phyloP scores from a whole-genome alignment of 2,797 vertebrate genomes.

The Aselliscus stoliczkanus region DNA sequence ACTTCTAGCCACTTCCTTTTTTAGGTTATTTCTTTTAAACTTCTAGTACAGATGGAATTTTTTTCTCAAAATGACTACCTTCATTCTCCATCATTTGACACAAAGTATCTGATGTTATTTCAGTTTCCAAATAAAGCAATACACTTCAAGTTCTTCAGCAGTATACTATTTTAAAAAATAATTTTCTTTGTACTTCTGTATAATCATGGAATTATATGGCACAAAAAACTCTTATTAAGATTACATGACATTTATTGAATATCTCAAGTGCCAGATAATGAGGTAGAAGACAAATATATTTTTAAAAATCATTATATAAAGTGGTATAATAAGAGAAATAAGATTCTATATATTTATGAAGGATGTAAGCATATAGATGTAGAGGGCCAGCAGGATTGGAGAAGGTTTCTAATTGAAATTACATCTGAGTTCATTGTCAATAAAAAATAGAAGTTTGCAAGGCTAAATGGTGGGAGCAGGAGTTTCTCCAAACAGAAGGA shows the following conservation, averaged over 20 bases:
- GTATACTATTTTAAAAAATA: background rate
- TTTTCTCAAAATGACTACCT: background rate
- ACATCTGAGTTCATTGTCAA: background rate
- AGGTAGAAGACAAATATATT: background rate
- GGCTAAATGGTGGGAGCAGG: background rate
- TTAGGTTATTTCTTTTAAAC: background rate
- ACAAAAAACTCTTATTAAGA: background rate
- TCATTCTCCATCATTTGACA: background rate
- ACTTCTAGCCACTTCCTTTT: background rate
- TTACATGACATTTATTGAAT: background rate
- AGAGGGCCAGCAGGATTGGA: accelerated
- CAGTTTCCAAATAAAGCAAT: background rate
- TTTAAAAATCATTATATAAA: background rate
- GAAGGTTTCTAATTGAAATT: background rate
- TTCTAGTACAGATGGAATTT: background rate
- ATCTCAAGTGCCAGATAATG: background rate
- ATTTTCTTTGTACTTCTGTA: background rate
- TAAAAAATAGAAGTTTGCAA: background rate
- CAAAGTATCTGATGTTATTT: background rate
- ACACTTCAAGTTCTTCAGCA: background rate
- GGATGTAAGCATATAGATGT: background rate
- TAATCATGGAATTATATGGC: background rate
- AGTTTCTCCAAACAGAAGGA: background rate
- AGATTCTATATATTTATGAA: background rate
- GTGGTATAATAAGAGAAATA: background rate